A percentile compares a stretch with the other conserved stretches of the same genome.
Conservation (phyloP, 92 coral and sea anemone species). For the Nematostella vectensis region DNA sequence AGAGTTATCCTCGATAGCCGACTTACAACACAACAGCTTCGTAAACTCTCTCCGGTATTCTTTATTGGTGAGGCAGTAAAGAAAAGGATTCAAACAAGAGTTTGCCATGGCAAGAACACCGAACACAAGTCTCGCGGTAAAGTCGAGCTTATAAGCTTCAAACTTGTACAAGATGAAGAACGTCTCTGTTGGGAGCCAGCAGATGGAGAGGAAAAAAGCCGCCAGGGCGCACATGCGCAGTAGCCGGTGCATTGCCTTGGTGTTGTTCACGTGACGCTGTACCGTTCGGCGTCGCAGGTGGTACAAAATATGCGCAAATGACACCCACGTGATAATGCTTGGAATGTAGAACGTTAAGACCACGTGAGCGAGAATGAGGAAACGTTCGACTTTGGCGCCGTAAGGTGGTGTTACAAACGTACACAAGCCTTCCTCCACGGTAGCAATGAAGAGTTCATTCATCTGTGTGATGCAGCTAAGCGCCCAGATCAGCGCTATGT, state of each 20-base stretch:
- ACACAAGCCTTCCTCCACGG: conserved; percentile 33
- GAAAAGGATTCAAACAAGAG: conserved; percentile 61
- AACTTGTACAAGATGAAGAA: conserved; percentile 56
- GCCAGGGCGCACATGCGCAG: conserved; percentile 84
- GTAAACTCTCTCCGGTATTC: conserved; percentile 51
- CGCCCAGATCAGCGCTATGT: conserved; percentile 52
- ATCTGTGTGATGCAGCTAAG: conserved; percentile 49
- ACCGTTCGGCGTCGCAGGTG: conserved; percentile 41
- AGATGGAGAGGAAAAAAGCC: conserved; percentile 47
- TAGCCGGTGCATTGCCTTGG: conserved; percentile 51
- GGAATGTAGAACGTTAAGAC: conserved; percentile 58
- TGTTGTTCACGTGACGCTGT: conserved; percentile 37
- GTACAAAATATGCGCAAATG: conserved; percentile 53
- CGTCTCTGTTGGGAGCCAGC: conserved; percentile 70
- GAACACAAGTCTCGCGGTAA: conserved; percentile 28
- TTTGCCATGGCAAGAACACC: conserved; percentile 61
- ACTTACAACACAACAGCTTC: conserved; percentile 27
- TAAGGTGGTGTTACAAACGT: conserved; percentile 39
- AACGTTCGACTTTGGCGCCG: conserved; percentile 39
- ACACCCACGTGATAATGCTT: conserved; percentile 59
- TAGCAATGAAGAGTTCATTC: conserved; percentile 54
- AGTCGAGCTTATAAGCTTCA: conserved; percentile 33
- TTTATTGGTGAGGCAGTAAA: conserved; percentile 63
- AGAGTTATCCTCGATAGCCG: neutral
- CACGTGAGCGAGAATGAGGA: conserved; percentile 52